These are phyloP conservation scores for Papilio glaucus DNA, from an alignment of 1,140 invertebrate genomes.

Conservation along the genomic window DNA sequence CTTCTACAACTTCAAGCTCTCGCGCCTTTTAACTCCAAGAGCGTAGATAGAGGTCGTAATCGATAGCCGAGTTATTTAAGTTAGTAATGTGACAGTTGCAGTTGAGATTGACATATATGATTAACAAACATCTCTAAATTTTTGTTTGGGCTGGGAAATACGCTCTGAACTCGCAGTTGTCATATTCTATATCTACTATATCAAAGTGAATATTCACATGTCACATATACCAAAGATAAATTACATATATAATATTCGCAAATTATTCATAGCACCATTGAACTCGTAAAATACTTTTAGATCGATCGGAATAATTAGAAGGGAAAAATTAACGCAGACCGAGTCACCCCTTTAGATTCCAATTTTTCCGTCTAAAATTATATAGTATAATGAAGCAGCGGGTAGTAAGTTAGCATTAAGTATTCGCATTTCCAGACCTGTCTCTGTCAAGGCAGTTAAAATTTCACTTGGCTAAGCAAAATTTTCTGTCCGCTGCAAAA, in stretches of 20 bases:
- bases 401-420: conserved; percentile 82
- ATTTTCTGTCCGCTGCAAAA: conserved; percentile 82
- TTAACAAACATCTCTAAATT: no score
- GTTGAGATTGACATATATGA: no score
- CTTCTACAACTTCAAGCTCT: conserved; percentile 21
- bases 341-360: conserved; percentile 59
- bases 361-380: conserved; percentile 74
- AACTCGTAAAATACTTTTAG: not conserved
- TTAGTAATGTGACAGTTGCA: not conserved
- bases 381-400: conserved; percentile 80
- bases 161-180: no score
- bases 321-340: conserved; percentile 36
- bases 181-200: no score
- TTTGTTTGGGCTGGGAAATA: no score
- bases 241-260: no score
- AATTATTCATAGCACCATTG: no score
- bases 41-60: not conserved
- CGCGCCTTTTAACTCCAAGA: conserved; percentile 49
- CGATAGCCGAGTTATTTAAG: not conserved
- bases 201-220: no score
- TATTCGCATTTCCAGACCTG: conserved; percentile 78
- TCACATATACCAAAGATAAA: no score
- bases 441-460: conserved; percentile 82
- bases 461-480: conserved; percentile 83
- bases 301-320: not conserved